These are phyloP conservation scores for Phaonia tiefii DNA, from an alignment of 2,888 invertebrate genomes.

Conservation along the genomic window DNA sequence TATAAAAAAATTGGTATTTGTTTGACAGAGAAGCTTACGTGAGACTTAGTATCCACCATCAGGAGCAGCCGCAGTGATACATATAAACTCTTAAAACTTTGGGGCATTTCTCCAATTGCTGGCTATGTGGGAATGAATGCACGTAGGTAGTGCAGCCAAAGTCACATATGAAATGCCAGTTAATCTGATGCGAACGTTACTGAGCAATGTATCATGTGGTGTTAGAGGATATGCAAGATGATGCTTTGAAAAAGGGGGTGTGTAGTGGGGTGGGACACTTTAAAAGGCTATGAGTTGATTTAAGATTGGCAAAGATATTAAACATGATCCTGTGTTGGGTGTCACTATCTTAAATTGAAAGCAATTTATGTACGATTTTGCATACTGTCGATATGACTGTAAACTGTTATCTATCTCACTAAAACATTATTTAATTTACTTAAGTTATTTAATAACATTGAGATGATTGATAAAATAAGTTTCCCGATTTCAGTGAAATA, in stretches of 20 bases:
- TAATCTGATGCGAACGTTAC: constrained; percentile 44
- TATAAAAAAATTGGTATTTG: constrained; percentile 22
- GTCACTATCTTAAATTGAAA: too few relatives aligned
- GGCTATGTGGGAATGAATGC: not conserved
- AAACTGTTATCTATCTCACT: too few relatives aligned
- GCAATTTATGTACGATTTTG: too few relatives aligned
- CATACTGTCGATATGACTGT: too few relatives aligned
- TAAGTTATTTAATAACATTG: too few relatives aligned
- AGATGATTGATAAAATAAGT: too few relatives aligned
- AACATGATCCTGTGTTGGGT: too few relatives aligned
- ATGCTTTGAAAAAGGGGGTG: too few relatives aligned
- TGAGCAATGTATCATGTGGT: constrained; percentile 17
- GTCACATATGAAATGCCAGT: constrained; percentile 55
- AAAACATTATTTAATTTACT: too few relatives aligned
- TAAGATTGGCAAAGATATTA: too few relatives aligned
- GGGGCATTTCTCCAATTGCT: not conserved
- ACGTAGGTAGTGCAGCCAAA: constrained; percentile 44
- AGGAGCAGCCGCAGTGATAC: constrained; percentile 28
- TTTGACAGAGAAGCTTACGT: constrained; percentile 60
- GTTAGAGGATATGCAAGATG: not conserved
- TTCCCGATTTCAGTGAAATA: constrained; percentile 7
- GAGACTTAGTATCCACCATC: constrained; percentile 57
- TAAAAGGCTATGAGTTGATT: too few relatives aligned
- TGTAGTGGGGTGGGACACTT: too few relatives aligned
- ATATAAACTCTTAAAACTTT: constrained; percentile 12